Evolutionary conservation across 2,113 vertebrate species (phyloP).

Genomic region (Coryphaenoides rupestris): DNA sequence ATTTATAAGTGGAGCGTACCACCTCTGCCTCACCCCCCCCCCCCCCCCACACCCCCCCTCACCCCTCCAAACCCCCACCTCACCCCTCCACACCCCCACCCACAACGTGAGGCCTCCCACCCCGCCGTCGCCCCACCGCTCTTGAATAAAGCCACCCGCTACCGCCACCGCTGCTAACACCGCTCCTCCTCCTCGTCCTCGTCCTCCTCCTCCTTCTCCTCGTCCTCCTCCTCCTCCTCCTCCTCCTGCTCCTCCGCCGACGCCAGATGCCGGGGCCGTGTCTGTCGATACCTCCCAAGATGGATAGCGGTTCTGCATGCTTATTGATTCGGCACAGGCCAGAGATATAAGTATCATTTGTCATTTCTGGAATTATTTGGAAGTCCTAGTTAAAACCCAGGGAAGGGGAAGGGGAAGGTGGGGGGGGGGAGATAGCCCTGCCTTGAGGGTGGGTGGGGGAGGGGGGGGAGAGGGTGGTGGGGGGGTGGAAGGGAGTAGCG

Average conservation of each 20-base stretch:
- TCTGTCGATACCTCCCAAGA: constrained; percentile 88
- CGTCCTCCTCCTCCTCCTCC: too few relatives aligned
- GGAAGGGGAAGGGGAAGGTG: constrained; percentile 63
- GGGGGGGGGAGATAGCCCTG: constrained; percentile 57
- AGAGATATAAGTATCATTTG: constrained; percentile 90
- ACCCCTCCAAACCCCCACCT: constrained; percentile 31
- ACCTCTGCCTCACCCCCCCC: constrained; percentile 39
- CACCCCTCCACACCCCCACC: constrained; percentile 43
- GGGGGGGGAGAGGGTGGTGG: constrained; percentile 52
- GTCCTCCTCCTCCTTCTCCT: too few relatives aligned
- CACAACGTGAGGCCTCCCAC: too few relatives aligned
- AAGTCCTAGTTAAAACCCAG: constrained; percentile 93
- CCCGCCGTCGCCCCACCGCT: constrained; percentile 32
- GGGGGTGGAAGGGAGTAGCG: constrained; percentile 61
- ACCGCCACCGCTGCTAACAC: too few relatives aligned
- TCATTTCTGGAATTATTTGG: constrained; percentile 98
- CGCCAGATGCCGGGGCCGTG: constrained; percentile 52
- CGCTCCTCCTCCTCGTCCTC: too few relatives aligned
- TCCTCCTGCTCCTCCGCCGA: constrained; percentile 59
- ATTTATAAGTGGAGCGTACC: constrained; percentile 38
- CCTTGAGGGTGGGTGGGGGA: constrained; percentile 62
- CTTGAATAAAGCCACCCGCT: constrained; percentile 71
- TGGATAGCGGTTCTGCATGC: constrained; percentile 86
- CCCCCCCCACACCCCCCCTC: constrained; percentile 13
- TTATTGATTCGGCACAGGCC: constrained; percentile 92